Conservation (phyloP, 2,888 invertebrate species). For the Ectobius pallidus region DNA sequence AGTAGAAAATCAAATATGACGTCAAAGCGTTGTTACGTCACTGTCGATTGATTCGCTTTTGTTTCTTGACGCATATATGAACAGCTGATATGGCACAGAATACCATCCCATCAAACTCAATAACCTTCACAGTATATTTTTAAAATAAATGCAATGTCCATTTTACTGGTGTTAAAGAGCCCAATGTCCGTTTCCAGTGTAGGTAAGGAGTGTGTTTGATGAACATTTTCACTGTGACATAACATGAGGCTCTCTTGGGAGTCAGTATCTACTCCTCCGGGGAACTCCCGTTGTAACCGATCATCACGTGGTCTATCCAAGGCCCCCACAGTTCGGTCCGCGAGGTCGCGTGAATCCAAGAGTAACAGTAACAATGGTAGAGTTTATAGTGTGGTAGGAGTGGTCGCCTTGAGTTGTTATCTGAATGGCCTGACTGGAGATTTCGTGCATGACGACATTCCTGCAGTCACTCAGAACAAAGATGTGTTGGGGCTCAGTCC, state of each 20-base stretch:
- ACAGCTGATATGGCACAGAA: no score
- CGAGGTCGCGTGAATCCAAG: background rate
- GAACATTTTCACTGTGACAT: background rate
- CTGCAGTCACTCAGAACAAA: slow-evolving; percentile 79
- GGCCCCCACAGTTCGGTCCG: background rate
- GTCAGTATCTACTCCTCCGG: background rate
- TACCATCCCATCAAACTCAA: no score
- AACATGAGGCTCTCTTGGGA: background rate
- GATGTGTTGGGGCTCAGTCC: slow-evolving; percentile 76
- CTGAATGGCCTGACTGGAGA: slow-evolving; percentile 77
- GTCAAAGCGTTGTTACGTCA: no score
- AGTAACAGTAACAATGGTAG: background rate
- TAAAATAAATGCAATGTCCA: no score
- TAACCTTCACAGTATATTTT: no score
- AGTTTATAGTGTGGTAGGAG: slow-evolving; percentile 65
- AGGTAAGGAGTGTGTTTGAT: no score
- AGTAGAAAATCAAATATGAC: no score
- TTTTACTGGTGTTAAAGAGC: no score
- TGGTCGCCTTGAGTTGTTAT: slow-evolving; percentile 72
- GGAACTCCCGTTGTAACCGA: background rate
- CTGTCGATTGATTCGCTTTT: no score
- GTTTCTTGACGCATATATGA: no score
- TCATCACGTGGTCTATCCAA: background rate
- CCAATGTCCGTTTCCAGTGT: no score
- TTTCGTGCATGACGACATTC: slow-evolving; percentile 88